Percentiles rank a stretch among this genome's conserved stretches.
Conservation (phyloP, 2,888 invertebrate genomes). For the Andrena marginata region DNA sequence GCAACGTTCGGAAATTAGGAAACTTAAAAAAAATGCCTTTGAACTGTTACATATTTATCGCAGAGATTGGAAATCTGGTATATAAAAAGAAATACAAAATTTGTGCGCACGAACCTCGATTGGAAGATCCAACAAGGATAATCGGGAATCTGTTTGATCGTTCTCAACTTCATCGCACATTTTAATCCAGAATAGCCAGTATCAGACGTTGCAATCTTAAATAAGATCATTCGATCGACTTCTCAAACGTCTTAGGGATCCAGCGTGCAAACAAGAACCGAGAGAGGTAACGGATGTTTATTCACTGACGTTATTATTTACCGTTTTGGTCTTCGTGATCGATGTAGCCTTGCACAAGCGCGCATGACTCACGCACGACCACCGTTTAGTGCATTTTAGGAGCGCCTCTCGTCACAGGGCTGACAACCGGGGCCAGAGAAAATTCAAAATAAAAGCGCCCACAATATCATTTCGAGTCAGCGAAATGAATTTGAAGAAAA, state of each 20-base stretch:
- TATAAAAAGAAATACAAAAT: not conserved
- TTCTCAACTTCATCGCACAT: constrained; percentile 64
- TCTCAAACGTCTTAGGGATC: constrained; percentile 15
- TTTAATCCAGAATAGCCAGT: constrained; percentile 36
- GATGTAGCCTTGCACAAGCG: constrained; percentile 37
- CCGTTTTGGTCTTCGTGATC: constrained; percentile 38
- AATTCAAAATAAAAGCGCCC: constrained; percentile 15
- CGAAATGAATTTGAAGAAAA: not conserved
- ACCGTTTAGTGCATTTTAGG: constrained; percentile 24
- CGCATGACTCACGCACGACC: constrained; percentile 60
- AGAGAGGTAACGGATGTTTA: constrained; percentile 19
- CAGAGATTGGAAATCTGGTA: not conserved
- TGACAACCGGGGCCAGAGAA: constrained; percentile 21
- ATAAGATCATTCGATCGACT: constrained; percentile 58
- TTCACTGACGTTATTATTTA: constrained; percentile 39
- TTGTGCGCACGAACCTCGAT: constrained; percentile 75
- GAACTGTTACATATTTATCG: not conserved
- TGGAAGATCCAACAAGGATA: constrained; percentile 78
- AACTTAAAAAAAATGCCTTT: not conserved
- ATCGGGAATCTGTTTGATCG: constrained; percentile 34
- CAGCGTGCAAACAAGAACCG: not conserved
- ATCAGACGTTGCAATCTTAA: constrained; percentile 22
- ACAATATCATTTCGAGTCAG: too few relatives aligned
- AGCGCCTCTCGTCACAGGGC: constrained; percentile 30
- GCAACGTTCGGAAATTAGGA: not conserved